These are phyloP conservation scores for Turritopsis dohrnii DNA, from an alignment of 30 jellyfish, hydroid and myxozoan species.

Conservation along the genomic window DNA sequence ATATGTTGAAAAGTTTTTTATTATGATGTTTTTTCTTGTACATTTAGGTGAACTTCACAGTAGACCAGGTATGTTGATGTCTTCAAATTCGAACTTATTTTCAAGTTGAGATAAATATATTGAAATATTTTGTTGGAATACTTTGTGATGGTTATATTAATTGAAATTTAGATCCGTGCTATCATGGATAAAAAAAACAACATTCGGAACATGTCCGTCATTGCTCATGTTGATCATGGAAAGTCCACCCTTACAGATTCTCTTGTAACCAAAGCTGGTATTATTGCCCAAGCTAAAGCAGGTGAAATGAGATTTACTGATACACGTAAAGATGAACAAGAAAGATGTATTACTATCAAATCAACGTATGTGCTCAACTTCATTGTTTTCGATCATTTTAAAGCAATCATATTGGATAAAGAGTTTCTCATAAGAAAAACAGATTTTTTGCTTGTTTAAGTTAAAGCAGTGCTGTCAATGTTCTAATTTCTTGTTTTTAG, in stretches of 20 bases:
- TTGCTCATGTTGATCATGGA: slow-evolving; percentile 99
- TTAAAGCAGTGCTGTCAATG: too few relatives aligned
- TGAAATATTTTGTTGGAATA: neutral
- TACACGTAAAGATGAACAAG: slow-evolving; percentile 99
- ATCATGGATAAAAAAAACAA: slow-evolving; percentile 98
- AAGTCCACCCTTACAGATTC: slow-evolving; percentile 98
- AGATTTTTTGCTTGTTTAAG: too few relatives aligned
- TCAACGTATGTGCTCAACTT: slow-evolving; percentile 56
- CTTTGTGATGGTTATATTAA: neutral
- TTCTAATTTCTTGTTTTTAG: too few relatives aligned
- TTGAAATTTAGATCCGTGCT: slow-evolving; percentile 81
- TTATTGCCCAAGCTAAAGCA: slow-evolving; percentile 96
- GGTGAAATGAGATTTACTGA: slow-evolving; percentile 99
- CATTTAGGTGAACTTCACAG: slow-evolving; percentile 90
- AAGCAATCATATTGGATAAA: neutral
- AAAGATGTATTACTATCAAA: slow-evolving; percentile 97
- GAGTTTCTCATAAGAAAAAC: neutral
- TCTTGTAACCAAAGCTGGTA: slow-evolving; percentile 99
- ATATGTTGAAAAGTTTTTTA: neutral
- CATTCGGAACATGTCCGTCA: slow-evolving; percentile 99
- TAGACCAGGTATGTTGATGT: slow-evolving; percentile 77
- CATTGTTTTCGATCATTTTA: neutral
- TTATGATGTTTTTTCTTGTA: slow-evolving; percentile 14
- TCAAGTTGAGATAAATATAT: neutral
- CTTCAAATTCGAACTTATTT: neutral